phyloP scores from a whole-genome alignment of 64 coral and sea anemone genomes.

The Platygyra sinensis region DNA sequence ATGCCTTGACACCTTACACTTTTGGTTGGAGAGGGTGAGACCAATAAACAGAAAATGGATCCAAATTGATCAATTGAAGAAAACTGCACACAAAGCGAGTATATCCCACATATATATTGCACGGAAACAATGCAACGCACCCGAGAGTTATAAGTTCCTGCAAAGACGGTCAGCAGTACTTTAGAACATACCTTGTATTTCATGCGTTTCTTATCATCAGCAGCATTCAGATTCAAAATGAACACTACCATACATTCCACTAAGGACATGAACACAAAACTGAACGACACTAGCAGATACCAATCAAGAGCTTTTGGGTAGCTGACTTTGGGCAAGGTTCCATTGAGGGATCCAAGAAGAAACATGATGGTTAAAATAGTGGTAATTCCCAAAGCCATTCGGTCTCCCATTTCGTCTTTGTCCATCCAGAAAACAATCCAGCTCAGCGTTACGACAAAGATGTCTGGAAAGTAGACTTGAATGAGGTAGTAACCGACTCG shows the following conservation, averaged over 20 bases:
- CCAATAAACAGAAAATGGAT: no score
- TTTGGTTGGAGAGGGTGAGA: no score
- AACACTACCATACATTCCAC: constrained; percentile 74
- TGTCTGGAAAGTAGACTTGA: constrained; percentile 66
- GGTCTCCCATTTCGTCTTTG: constrained; percentile 41
- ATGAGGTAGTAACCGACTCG: constrained; percentile 47
- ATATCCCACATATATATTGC: neutral
- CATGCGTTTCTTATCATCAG: neutral
- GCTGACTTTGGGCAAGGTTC: constrained; percentile 66
- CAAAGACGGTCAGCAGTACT: no score
- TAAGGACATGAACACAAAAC: constrained; percentile 73
- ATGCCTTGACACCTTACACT: no score
- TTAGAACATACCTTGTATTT: constrained; percentile 3
- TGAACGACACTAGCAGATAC: constrained; percentile 87
- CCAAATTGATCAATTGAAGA: no score
- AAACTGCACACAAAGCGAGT: no score
- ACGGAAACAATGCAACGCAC: neutral
- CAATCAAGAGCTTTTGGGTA: constrained; percentile 87
- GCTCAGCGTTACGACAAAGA: constrained; percentile 47
- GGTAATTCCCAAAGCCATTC: constrained; percentile 72
- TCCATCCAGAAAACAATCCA: constrained; percentile 79
- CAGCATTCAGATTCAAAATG: neutral
- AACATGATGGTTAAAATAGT: constrained; percentile 82
- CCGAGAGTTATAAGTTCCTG: neutral
- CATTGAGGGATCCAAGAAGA: constrained; percentile 67